phyloP scores from a whole-genome alignment of 1,140 invertebrate species.

The Hestina assimilis region DNA sequence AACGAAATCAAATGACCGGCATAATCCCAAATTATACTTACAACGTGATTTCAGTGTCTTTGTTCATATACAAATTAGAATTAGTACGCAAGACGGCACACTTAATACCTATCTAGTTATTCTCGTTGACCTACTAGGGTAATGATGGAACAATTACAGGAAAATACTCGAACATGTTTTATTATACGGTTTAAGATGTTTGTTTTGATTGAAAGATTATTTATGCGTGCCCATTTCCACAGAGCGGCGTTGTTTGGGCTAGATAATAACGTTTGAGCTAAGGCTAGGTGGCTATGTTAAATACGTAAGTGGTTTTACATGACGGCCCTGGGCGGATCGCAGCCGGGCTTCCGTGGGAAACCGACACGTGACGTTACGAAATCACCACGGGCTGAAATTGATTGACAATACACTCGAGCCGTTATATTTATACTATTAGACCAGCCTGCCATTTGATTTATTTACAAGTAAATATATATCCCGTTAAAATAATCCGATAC shows the following conservation, averaged over 20 bases:
- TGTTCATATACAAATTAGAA: neutral
- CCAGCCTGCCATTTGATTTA: neutral
- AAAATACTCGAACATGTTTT: neutral
- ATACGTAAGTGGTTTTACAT: conserved; percentile 74
- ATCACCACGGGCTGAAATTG: conserved; percentile 71
- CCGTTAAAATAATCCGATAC: neutral
- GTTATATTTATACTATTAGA: conserved; percentile 32
- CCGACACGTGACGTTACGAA: conserved; percentile 68
- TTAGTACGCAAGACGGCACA: neutral
- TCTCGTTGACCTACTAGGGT: neutral
- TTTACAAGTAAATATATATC: neutral
- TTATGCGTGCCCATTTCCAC: conserved; percentile 71
- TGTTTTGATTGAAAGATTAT: conserved; percentile 37
- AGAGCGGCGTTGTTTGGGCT: conserved; percentile 66
- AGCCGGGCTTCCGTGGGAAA: conserved; percentile 74
- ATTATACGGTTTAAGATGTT: conserved; percentile 2
- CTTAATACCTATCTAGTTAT: neutral
- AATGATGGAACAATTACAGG: neutral
- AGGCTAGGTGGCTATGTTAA: conserved; percentile 71
- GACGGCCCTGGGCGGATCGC: conserved; percentile 67
- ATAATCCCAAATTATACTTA: conserved; percentile 62
- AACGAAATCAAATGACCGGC: conserved; percentile 65
- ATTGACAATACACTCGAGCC: conserved; percentile 59
- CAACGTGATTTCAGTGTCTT: conserved; percentile 50
- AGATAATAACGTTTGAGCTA: conserved; percentile 72